phyloP scores from a whole-genome alignment of 2,113 vertebrate species.

The Misgurnus anguillicaudatus region DNA sequence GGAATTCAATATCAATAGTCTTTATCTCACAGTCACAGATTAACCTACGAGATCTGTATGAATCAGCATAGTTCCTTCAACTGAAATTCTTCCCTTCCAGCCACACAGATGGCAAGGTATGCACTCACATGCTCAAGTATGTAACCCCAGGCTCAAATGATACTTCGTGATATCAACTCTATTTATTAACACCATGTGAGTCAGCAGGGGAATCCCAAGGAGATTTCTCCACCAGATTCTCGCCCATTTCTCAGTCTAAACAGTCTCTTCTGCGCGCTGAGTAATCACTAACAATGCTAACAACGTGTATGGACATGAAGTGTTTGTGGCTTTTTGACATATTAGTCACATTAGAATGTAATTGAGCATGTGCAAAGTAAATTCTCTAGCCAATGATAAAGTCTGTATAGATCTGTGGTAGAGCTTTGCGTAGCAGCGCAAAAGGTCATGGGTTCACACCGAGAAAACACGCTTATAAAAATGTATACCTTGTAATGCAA shows the following conservation, averaged over 20 bases:
- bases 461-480: too few species aligned
- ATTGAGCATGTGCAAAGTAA: too few species aligned
- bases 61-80: not conserved
- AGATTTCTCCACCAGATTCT: constrained; percentile 52
- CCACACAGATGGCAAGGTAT: constrained; percentile 12
- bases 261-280: constrained; percentile 60
- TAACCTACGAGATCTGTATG: not conserved
- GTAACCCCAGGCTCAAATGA: constrained; percentile 36
- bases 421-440: too few species aligned
- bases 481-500: too few species aligned
- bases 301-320: constrained; percentile 12
- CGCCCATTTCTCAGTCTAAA: constrained; percentile 61
- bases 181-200: constrained; percentile 44
- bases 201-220: constrained; percentile 58
- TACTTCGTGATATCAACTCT: constrained; percentile 35
- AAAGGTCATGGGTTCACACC: too few species aligned
- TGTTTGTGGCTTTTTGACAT: not conserved
- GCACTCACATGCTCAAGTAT: constrained; percentile 22
- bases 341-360: not conserved
- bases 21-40: not conserved
- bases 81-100: not conserved
- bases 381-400: not conserved
- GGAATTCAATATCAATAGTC: too few species aligned
- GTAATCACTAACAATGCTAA: constrained; percentile 51
- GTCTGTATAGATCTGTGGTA: too few species aligned